Percentiles rank a stretch among this genome's conserved stretches.
phyloP scores from a whole-genome alignment of 2,797 vertebrate species.

The Anniella stebbinsi region DNA sequence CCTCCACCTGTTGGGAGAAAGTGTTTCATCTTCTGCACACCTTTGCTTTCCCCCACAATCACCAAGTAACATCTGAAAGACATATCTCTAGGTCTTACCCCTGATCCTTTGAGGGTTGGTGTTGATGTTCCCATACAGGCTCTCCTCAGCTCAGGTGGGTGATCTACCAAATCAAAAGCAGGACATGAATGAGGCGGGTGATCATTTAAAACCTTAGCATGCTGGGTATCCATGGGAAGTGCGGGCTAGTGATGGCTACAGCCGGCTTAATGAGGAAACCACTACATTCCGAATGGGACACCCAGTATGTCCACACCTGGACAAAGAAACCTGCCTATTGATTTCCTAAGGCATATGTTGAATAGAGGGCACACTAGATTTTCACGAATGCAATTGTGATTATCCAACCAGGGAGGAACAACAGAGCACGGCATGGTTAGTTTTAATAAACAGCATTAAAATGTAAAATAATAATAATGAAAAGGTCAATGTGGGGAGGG shows the following conservation, averaged over 20 bases:
- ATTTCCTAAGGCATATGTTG: slow-evolving; percentile 63
- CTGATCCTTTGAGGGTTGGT: slow-evolving; percentile 74
- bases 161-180: slow-evolving; percentile 79
- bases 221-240: slow-evolving; percentile 52
- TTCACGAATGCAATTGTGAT: slow-evolving; percentile 61
- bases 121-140: slow-evolving; percentile 68
- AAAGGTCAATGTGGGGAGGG: slow-evolving; percentile 39
- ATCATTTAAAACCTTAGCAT: slow-evolving; percentile 72
- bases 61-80: slow-evolving; percentile 8
- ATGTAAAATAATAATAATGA: neutral
- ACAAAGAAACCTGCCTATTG: slow-evolving; percentile 62
- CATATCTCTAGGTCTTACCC: slow-evolving; percentile 77
- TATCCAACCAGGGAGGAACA: slow-evolving; percentile 65
- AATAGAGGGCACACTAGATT: slow-evolving; percentile 51
- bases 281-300: slow-evolving; percentile 59
- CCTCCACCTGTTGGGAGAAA: slow-evolving; percentile 40
- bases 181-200: slow-evolving; percentile 74
- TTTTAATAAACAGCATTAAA: slow-evolving; percentile 72
- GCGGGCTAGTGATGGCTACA: slow-evolving; percentile 63
- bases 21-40: slow-evolving; percentile 32
- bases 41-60: slow-evolving; percentile 36
- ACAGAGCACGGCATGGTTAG: slow-evolving; percentile 58
- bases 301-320: slow-evolving; percentile 39
- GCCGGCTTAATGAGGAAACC: slow-evolving; percentile 71
- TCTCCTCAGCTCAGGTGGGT: slow-evolving; percentile 66